phyloP scores from a whole-genome alignment of 2,113 vertebrate species.

The Otocyon megalotis region DNA sequence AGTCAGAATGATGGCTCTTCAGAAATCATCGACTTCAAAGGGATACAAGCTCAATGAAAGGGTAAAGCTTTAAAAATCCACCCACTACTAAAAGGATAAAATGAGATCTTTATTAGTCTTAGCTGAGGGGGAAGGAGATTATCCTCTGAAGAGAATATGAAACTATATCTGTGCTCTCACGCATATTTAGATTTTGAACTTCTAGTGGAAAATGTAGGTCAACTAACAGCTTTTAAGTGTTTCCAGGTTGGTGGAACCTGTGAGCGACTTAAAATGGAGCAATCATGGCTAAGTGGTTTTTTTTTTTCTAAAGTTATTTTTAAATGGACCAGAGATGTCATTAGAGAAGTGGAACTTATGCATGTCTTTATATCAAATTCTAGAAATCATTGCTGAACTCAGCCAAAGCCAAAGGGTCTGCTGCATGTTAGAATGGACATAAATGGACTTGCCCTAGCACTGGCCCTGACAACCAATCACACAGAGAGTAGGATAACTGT shows the following conservation, averaged over 20 bases:
- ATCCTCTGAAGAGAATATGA: background rate
- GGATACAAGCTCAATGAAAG: background rate
- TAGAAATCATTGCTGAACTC: background rate
- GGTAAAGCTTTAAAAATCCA: background rate
- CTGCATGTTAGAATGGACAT: background rate
- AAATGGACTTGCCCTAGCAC: background rate
- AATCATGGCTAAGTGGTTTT: background rate
- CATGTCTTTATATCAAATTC: background rate
- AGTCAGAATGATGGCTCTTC: background rate
- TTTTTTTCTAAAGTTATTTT: background rate
- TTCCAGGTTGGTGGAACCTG: background rate
- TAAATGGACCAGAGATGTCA: background rate
- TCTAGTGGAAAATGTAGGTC: background rate
- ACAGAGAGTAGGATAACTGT: background rate
- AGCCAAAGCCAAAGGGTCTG: background rate
- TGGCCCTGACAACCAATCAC: background rate
- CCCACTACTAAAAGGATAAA: background rate
- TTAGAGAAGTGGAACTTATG: background rate
- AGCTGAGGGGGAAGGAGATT: background rate
- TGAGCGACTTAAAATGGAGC: background rate
- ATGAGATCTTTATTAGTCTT: background rate
- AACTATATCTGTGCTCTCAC: background rate
- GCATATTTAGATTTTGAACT: background rate
- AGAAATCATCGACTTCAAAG: background rate
- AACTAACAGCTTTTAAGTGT: background rate